Conservation (phyloP, 1,140 invertebrate species). For the Pachypsylla venusta region DNA sequence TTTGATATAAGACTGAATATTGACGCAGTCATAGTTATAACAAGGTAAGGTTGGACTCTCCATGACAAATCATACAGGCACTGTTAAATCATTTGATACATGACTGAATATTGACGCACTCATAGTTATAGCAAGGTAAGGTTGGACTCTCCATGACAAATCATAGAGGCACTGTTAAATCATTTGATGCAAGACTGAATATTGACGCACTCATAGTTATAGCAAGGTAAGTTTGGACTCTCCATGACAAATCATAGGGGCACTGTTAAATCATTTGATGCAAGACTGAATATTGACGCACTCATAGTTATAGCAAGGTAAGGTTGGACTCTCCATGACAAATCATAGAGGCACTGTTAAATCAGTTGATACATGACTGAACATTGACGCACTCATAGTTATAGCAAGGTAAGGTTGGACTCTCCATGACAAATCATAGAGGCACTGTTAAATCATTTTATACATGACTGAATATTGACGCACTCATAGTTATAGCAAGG, state of each 20-base stretch:
- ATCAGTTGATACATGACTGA: conserved; percentile 1
- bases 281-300: conserved; percentile 6
- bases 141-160: neutral
- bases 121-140: too few species aligned
- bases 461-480: too few species aligned
- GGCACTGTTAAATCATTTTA: too few species aligned
- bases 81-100: too few species aligned
- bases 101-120: too few species aligned
- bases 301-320: neutral
- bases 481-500: too few species aligned
- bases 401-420: neutral
- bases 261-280: neutral
- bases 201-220: neutral
- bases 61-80: too few species aligned
- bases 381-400: neutral
- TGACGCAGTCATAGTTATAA: neutral
- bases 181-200: conserved; percentile 4
- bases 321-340: neutral
- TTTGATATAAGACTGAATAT: conserved; percentile 5
- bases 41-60: neutral
- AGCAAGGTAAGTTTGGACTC: neutral
- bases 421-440: too few species aligned
- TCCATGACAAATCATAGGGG: neutral
- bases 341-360: neutral
- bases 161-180: neutral